These are phyloP conservation scores for Tolypeutes matacus DNA, from an alignment of 2,797 vertebrate genomes.

Conservation along the genomic window DNA sequence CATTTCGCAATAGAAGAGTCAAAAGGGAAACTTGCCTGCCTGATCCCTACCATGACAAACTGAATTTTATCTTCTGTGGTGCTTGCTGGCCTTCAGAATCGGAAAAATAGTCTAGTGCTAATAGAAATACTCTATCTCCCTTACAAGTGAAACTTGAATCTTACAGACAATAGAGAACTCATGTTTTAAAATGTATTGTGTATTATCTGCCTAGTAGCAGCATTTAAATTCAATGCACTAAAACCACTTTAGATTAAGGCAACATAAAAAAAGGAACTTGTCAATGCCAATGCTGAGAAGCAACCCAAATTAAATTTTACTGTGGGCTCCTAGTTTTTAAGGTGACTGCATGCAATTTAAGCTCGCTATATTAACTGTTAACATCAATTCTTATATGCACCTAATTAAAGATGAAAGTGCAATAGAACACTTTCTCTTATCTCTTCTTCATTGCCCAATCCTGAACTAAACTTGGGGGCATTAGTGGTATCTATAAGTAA, in stretches of 20 bases:
- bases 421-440: neutral
- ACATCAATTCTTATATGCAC: neutral
- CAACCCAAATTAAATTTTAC: slow-evolving; percentile 61
- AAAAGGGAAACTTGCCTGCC: neutral
- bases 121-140: slow-evolving; percentile 60
- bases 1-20: neutral
- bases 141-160: slow-evolving; percentile 69
- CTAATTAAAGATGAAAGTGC: slow-evolving; percentile 55
- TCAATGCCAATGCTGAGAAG: slow-evolving; percentile 59
- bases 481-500: neutral
- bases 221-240: slow-evolving; percentile 76
- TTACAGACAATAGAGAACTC: slow-evolving; percentile 63
- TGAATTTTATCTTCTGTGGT: slow-evolving; percentile 40
- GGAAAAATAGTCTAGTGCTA: slow-evolving; percentile 1
- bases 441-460: neutral
- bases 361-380: slow-evolving; percentile 10
- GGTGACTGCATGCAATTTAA: neutral
- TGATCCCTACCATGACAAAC: neutral
- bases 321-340: slow-evolving; percentile 56
- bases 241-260: slow-evolving; percentile 74
- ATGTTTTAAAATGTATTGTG: slow-evolving; percentile 62
- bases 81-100: neutral
- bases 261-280: slow-evolving; percentile 62
- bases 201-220: slow-evolving; percentile 66
- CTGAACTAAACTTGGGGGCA: slow-evolving; percentile 7